Base-by-base conservation (phyloP, 2,113 vertebrate genomes). In the Glaucomys volans region DNA sequence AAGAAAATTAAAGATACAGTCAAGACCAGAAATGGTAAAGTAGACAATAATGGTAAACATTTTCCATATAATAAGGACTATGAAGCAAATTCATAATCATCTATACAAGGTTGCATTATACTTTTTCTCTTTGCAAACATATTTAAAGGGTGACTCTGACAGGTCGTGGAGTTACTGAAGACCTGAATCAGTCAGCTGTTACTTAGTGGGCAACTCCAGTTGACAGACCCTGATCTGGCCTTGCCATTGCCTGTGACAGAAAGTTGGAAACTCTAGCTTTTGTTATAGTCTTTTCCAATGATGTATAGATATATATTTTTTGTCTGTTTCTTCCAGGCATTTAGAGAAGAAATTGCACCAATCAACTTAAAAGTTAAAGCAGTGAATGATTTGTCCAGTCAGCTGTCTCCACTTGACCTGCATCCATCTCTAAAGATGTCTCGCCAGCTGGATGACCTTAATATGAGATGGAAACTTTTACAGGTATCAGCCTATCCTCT, bases 391-490 rank as follows among this genome's bases (percentile, higher is more conserved):
- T 98, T 99, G 93, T 99, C 99, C 37, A 99, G 99, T 85, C 99
- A 99, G 66, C 98, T 99, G 64, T 99, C 99, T 16, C 99, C 99
- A 1, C 98, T 99, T 97, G 99, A 99, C 95, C 99, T 99, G 92
- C 99, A 99, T 97, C 99, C 99, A 20, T 99, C 99, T 42, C 98
- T 99, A 94, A 99, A 99, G 79, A 99, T 99, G 98, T 99, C 99
- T 97, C 99, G 99, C 95, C 99, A 99, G 80, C 98, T 99, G 67
- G 99, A 99, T 98, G 99, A 99, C 97, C 99, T 99, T 93, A 99
- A 99, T 97, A 99, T 99, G 98, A 98, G 99, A 35, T 99, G 99
- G 99, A 99, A 99, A 84, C 98, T 99, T 75, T 97, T 99, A 5
- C 99, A 99, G 99, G 99, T 99, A 98, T 91, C 76, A 8, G 28